Percentiles rank a stretch among this genome's conserved stretches.
phyloP scores from a whole-genome alignment of 2,888 invertebrate species.

The Rhagonycha fulva region DNA sequence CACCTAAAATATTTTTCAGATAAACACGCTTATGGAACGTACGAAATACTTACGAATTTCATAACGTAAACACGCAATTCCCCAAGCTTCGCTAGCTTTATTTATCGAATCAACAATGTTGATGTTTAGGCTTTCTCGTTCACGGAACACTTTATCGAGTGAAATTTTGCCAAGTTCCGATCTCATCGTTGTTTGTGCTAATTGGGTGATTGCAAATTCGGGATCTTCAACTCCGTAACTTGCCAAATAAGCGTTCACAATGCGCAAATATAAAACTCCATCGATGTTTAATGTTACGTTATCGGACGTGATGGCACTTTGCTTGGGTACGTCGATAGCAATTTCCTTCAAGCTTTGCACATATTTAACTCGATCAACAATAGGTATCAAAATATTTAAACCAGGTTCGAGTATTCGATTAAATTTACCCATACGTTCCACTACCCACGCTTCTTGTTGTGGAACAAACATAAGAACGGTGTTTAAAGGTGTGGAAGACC shows the following conservation, averaged over 20 bases:
- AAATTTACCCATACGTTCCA: slow-evolving; percentile 98
- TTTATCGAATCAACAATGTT: slow-evolving; percentile 96
- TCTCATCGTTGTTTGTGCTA: slow-evolving; percentile 99
- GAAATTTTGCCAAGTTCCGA: slow-evolving; percentile 98
- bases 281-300: slow-evolving; percentile 97
- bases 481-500: slow-evolving; percentile 80
- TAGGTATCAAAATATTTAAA: slow-evolving; percentile 87
- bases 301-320: slow-evolving; percentile 96
- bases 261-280: slow-evolving; percentile 93
- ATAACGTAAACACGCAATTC: slow-evolving; percentile 93
- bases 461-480: slow-evolving; percentile 97
- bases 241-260: slow-evolving; percentile 90
- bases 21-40: background rate
- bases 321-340: slow-evolving; percentile 98
- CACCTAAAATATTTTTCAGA: slow-evolving; percentile 63
- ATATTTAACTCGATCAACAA: slow-evolving; percentile 92
- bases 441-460: slow-evolving; percentile 98
- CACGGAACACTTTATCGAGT: slow-evolving; percentile 94
- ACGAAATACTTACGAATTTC: slow-evolving; percentile 76
- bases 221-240: slow-evolving; percentile 99
- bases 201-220: slow-evolving; percentile 97
- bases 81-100: slow-evolving; percentile 98
- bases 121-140: slow-evolving; percentile 93
- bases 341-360: slow-evolving; percentile 99
- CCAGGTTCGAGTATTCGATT: slow-evolving; percentile 93